These are phyloP conservation scores for Amazona ochrocephala DNA, from an alignment of 2,797 vertebrate genomes.

Conservation along the genomic window DNA sequence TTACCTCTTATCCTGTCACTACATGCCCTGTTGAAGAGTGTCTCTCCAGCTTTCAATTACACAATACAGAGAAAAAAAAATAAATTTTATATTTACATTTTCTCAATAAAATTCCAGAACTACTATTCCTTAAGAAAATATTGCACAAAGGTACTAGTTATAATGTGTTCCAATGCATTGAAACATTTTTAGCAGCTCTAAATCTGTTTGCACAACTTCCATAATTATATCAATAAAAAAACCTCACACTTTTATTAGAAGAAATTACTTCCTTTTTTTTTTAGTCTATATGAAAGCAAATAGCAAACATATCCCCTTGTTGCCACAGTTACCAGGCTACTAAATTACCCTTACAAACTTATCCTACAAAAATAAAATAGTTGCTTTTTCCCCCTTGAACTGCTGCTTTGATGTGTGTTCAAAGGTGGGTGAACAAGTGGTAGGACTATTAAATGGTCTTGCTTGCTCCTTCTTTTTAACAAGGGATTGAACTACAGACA, in stretches of 20 bases:
- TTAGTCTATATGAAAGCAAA: slow-evolving; percentile 46
- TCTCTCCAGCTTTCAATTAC: neutral
- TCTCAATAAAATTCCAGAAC: neutral
- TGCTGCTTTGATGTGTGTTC: slow-evolving; percentile 49
- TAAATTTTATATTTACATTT: neutral
- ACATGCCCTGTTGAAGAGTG: neutral
- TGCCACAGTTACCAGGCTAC: slow-evolving; percentile 56
- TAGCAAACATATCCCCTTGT: slow-evolving; percentile 24
- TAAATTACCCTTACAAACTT: slow-evolving; percentile 19
- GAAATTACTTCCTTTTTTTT: neutral
- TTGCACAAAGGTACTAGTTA: neutral
- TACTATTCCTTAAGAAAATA: neutral
- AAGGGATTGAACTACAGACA: neutral
- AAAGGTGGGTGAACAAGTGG: slow-evolving; percentile 52
- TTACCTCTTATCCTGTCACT: neutral
- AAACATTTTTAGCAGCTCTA: slow-evolving; percentile 18
- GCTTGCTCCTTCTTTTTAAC: neutral
- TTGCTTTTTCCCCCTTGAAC: slow-evolving; percentile 36
- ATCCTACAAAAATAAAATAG: slow-evolving; percentile 7
- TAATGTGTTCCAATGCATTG: neutral
- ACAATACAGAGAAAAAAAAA: neutral
- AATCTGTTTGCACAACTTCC: neutral
- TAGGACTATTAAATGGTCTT: slow-evolving; percentile 22
- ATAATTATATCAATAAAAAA: slow-evolving; percentile 44
- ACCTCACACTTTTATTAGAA: neutral